These are phyloP conservation scores for Tridacna gigas DNA, from an alignment of 2,888 invertebrate genomes.

Conservation along the genomic window DNA sequence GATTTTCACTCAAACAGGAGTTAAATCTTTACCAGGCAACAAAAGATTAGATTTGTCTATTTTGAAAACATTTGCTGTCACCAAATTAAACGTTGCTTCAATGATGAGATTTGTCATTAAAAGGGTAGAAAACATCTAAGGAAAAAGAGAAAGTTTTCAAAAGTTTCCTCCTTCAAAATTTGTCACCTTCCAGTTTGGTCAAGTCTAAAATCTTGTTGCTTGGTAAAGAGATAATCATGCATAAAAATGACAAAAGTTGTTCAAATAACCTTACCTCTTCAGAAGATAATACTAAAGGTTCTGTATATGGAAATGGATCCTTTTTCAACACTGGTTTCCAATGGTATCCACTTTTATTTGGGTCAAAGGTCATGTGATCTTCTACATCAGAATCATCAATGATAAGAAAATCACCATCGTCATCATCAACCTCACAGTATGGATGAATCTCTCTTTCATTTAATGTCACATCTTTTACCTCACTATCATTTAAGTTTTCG, in stretches of 20 bases:
- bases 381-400: slow-evolving; percentile 71
- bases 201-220: neutral
- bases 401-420: slow-evolving; percentile 72
- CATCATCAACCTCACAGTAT: slow-evolving; percentile 51
- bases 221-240: neutral
- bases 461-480: no score
- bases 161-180: no score
- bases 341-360: slow-evolving; percentile 33
- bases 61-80: no score
- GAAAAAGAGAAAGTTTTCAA: no score
- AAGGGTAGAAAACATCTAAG: no score
- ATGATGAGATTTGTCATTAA: no score
- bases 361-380: slow-evolving; percentile 37
- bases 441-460: slow-evolving; percentile 43
- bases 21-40: no score
- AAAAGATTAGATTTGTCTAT: no score
- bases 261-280: slow-evolving; percentile 73
- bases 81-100: no score
- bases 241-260: neutral
- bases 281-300: slow-evolving; percentile 71
- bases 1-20: no score
- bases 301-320: slow-evolving; percentile 72
- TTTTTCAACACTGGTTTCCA: slow-evolving; percentile 75
- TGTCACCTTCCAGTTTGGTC: neutral
- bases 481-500: neutral